A percentile compares a stretch with the other conserved stretches of the same genome.
phyloP scores from a whole-genome alignment of 2,888 invertebrate genomes.

The Hoplodrina ambigua region DNA sequence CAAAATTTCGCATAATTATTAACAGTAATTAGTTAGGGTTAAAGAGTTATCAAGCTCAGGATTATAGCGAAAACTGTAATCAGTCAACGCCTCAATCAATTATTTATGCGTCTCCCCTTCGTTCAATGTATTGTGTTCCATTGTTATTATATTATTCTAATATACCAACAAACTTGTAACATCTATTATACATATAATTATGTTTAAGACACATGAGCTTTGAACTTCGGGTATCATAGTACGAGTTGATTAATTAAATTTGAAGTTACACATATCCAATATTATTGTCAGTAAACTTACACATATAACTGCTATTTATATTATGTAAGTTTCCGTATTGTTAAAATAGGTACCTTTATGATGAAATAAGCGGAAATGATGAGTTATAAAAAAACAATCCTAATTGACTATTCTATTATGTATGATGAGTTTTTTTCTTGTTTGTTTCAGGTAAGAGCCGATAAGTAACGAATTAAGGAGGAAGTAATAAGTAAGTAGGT shows the following conservation, averaged over 20 bases:
- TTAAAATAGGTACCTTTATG: too few species aligned
- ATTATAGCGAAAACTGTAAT: conserved; percentile 66
- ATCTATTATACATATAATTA: not conserved
- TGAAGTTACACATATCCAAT: too few species aligned
- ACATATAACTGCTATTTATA: too few species aligned
- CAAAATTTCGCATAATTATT: conserved; percentile 4
- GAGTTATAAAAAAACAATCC: not conserved
- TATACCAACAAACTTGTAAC: not conserved
- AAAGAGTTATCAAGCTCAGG: conserved; percentile 13
- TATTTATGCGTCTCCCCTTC: conserved; percentile 70
- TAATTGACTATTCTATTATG: too few species aligned
- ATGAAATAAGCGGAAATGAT: too few species aligned
- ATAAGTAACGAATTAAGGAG: not conserved
- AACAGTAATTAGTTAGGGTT: conserved; percentile 12
- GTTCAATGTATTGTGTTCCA: conserved; percentile 27
- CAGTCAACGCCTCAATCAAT: conserved; percentile 69
- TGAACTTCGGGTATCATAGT: conserved; percentile 12
- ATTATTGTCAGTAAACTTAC: too few species aligned
- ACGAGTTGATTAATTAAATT: conserved; percentile 3
- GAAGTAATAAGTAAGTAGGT: not conserved
- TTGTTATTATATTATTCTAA: conserved; percentile 41
- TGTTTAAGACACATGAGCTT: conserved; percentile 24
- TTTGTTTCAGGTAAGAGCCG: conserved; percentile 23
- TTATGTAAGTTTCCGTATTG: too few species aligned
- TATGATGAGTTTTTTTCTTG: not conserved